Base-by-base conservation (phyloP, 1,140 invertebrate genomes). In the Cotesia vestalis region DNA sequence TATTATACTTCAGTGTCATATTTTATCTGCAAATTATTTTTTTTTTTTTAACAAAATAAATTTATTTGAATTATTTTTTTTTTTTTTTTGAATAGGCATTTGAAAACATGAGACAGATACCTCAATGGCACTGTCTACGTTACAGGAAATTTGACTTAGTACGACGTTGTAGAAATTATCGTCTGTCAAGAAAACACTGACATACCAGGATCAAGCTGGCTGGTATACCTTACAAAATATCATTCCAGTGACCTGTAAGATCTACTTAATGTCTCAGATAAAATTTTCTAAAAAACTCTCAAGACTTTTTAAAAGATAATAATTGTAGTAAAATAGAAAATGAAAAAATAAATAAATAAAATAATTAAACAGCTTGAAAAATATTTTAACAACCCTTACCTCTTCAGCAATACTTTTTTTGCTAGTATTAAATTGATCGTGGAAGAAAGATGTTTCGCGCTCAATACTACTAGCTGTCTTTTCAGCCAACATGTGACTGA, bases 121-220 rank as follows among this genome's bases (percentile, higher is more conserved):
- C 93, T 3, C 93, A 94, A 78, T 94, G 91, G 91, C 92, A 94
- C 80, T 94, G 92, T 83, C 87, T 93, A 78, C 88, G 93, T 71
- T 94, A 94, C 81, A 88, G 93, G 70, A 92, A 93, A 78, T 92
- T 93, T 75, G 92, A 93, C 76, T 84, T 92, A 64, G 90, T 93
- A 70, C 88, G 92, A 67, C 90, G 91, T 66, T 94, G 92, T 87
- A 88, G 90, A 67, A 89, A 91, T 72, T 90, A 89, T 81, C 85
- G 89, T 64, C 78, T 87, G 5, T 86, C 86, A 71, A 84, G 89
- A 46, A 87, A 89, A 74, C 81, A 85, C 77, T 85, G 81, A 86
- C 79, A 38, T 1, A 71, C 68, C 59, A 70, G 71, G 77, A 75
- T 61, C 46, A 51, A 36, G 27, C 34, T 62, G 59, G 46, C 61